Evolutionary conservation across 1,140 invertebrate genomes (phyloP), one percentile per base, ranked within the genome.

Genomic region (Venustaconcha ellipsiformis): DNA sequence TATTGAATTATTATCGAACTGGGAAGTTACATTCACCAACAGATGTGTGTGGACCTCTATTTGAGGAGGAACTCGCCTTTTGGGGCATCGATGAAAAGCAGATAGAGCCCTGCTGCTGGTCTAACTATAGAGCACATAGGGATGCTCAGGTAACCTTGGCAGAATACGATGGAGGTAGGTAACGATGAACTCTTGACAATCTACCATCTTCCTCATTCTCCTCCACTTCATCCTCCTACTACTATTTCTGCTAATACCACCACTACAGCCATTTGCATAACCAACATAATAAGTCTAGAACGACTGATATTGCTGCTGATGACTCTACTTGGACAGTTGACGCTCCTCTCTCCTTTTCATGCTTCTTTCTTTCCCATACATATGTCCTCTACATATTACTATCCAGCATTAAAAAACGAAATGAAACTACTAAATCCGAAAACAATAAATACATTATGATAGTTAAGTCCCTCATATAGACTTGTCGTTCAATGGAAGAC

Each of bases 41-140:
- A 48, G 87, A 90, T 76, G 87, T 90, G 0, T 90, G 89, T 78
- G 88, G 89, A 20, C 89, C 89, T 0, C 78, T 88, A 13, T 89
- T 89, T 75, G 88, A 89, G 74, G 87, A 88, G n/a, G 89, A 90
- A 72, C 76, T 90, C 18, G 84, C 83, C n/a, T 90, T 88, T 71
- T 90, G 89, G 89, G 89, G 89, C 18, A 80, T 90, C 17, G 89
- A 90, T 72, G 88, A 88, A 74, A 89, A 88, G 58, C 89, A 90
- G 73, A 89, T 90, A 58, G 89, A 90, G 68, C 87, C 89, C 0
- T 90, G 89, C 72, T 90, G 89, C 72, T 90, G 89, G 89, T 82
- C 81, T 55, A 86, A 80, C 63, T 90, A 89, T 66, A 79, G 85
- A 30, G 79, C 85, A 1, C 88, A 89, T 67, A 69, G 88, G 26